Conservation (phyloP, 2,888 invertebrate species). For the Leptopilina myrica region DNA sequence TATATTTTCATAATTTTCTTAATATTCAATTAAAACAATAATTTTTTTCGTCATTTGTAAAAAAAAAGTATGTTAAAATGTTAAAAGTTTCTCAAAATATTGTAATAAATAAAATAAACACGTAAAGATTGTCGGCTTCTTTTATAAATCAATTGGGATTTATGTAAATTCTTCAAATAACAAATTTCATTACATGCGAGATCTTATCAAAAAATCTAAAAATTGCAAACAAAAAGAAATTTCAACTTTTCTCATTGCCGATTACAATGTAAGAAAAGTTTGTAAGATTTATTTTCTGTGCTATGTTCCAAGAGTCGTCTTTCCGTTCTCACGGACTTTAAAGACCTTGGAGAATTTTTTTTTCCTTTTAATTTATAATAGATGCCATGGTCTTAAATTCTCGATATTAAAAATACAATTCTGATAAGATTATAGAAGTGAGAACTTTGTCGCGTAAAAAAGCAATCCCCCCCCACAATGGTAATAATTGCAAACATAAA, state of each 20-base stretch:
- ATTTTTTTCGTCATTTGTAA: no score
- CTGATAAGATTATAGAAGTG: conserved; percentile 8
- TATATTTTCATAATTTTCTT: neutral
- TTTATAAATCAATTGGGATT: no score
- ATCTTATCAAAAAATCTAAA: no score
- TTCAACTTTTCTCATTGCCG: no score
- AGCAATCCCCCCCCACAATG: no score
- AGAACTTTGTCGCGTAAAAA: neutral
- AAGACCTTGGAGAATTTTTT: neutral
- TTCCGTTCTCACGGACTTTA: conserved; percentile 13
- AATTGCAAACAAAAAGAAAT: no score
- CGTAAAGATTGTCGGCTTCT: no score
- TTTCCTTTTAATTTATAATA: neutral
- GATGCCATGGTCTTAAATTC: neutral
- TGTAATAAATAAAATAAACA: no score
- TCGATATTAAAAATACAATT: neutral
- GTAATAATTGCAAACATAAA: neutral
- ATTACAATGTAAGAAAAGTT: neutral
- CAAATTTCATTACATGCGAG: no score
- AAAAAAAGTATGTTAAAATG: no score
- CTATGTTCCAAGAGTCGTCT: conserved; percentile 24
- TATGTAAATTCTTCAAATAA: no score
- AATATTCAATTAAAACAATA: neutral
- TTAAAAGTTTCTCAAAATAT: no score
- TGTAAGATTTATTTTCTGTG: neutral